phyloP scores from a whole-genome alignment of 1,140 invertebrate genomes.

The Diorhabda sublineata region DNA sequence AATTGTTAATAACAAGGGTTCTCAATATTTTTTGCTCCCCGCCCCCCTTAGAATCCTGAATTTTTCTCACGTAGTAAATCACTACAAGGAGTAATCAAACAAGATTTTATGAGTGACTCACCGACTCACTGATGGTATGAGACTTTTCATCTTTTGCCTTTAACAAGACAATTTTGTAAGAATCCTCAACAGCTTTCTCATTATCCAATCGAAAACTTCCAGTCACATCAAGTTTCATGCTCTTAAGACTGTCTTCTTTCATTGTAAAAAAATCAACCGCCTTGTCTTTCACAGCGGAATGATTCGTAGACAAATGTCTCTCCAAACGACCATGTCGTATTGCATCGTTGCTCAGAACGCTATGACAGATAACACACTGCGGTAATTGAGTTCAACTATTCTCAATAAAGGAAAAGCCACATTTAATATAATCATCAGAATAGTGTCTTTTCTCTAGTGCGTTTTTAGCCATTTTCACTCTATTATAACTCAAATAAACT shows the following conservation, averaged over 20 bases:
- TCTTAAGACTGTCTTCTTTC: too few species aligned
- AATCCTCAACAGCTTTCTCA: background rate
- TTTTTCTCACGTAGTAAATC: too few species aligned
- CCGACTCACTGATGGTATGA: background rate
- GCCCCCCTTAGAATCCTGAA: too few species aligned
- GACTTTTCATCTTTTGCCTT: background rate
- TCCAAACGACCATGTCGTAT: conserved; percentile 30
- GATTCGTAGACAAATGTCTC: conserved; percentile 31
- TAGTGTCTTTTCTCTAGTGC: background rate
- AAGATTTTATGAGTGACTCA: too few species aligned
- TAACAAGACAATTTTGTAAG: background rate
- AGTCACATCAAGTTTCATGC: background rate
- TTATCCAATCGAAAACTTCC: background rate
- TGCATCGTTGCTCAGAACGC: conserved; percentile 26
- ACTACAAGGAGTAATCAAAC: too few species aligned
- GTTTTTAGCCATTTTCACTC: too few species aligned
- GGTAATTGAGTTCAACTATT: conserved; percentile 26
- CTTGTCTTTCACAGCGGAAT: conserved; percentile 27
- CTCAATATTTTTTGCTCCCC: too few species aligned
- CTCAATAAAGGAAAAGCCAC: conserved; percentile 26
- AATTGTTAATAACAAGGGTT: too few species aligned
- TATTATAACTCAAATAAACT: too few species aligned
- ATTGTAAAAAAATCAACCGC: background rate
- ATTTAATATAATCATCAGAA: conserved; percentile 7
- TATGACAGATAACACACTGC: conserved; percentile 34